phyloP scores from a whole-genome alignment of 2,888 invertebrate species.

The Cheilosia urbana region DNA sequence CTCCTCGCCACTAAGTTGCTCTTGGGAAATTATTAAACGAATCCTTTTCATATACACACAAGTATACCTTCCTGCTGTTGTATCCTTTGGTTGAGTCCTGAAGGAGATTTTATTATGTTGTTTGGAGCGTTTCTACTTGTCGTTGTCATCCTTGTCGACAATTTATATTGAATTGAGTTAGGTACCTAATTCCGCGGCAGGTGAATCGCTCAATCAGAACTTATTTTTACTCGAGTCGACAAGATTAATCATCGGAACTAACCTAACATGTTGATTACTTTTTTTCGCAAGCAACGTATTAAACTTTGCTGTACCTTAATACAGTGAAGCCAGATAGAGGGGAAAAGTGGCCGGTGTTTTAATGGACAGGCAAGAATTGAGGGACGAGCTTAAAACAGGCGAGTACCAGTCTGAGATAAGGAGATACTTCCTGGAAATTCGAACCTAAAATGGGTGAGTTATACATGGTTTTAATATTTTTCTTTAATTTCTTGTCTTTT shows the following conservation, averaged over 20 bases:
- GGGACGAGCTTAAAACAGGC: no score
- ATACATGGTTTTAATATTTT: no score
- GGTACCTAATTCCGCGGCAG: slow-evolving; percentile 56
- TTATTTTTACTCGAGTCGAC: slow-evolving; percentile 19
- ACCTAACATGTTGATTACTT: slow-evolving; percentile 28
- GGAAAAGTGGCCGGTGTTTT: no score
- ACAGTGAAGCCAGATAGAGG: no score
- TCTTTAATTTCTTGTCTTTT: no score
- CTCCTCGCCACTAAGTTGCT: slow-evolving; percentile 71
- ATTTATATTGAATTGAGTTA: slow-evolving; percentile 69
- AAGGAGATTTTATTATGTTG: slow-evolving; percentile 70
- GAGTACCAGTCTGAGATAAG: no score
- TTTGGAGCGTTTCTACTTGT: slow-evolving; percentile 25
- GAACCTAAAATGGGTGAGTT: no score
- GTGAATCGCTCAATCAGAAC: slow-evolving; percentile 40
- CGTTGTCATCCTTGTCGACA: slow-evolving; percentile 37
- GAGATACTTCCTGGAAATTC: no score
- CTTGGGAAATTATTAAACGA: slow-evolving; percentile 75
- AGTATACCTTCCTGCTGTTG: slow-evolving; percentile 29
- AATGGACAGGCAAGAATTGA: no score
- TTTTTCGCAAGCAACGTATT: neutral
- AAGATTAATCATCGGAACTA: slow-evolving; percentile 55
- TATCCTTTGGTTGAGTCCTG: slow-evolving; percentile 57
- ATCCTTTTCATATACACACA: slow-evolving; percentile 62
- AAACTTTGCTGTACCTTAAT: no score